Percentiles rank a stretch among this genome's conserved stretches.
Conservation (phyloP, 2,888 invertebrate species). For the Carpatolechia fugitivella region DNA sequence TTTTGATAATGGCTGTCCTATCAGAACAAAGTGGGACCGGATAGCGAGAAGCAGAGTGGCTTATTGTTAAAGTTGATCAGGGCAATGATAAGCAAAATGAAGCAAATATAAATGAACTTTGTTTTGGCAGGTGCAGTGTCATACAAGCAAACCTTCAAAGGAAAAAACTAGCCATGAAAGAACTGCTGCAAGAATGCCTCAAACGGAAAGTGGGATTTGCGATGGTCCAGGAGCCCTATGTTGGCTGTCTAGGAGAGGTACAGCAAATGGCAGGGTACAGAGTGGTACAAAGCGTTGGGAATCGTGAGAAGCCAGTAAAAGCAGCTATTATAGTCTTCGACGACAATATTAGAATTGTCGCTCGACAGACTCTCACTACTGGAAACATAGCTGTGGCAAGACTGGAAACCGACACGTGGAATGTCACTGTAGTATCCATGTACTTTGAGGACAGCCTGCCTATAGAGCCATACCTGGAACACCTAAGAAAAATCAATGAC, state of each 20-base stretch:
- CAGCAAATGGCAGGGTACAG: not conserved
- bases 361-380: not conserved
- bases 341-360: not conserved
- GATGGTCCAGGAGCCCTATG: not conserved
- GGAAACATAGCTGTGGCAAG: not conserved
- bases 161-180: not conserved
- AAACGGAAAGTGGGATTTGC: not conserved
- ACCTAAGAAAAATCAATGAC: not conserved
- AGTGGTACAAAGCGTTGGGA: slow-evolving; percentile 8
- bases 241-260: not conserved
- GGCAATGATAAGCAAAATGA: too few relatives aligned
- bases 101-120: too few relatives aligned
- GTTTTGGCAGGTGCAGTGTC: too few relatives aligned
- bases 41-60: too few relatives aligned
- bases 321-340: slow-evolving; percentile 16
- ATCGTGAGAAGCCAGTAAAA: slow-evolving; percentile 6
- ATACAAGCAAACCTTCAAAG: not conserved
- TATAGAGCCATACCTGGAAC: slow-evolving; percentile 7
- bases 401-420: not conserved
- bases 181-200: not conserved
- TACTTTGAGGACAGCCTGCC: slow-evolving; percentile 6
- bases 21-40: too few relatives aligned
- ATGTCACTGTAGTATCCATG: not conserved
- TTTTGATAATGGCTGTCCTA: too few relatives aligned
- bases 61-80: too few relatives aligned